Conservation (phyloP, 1,140 invertebrate species). For the Centruroides sculpturatus region DNA sequence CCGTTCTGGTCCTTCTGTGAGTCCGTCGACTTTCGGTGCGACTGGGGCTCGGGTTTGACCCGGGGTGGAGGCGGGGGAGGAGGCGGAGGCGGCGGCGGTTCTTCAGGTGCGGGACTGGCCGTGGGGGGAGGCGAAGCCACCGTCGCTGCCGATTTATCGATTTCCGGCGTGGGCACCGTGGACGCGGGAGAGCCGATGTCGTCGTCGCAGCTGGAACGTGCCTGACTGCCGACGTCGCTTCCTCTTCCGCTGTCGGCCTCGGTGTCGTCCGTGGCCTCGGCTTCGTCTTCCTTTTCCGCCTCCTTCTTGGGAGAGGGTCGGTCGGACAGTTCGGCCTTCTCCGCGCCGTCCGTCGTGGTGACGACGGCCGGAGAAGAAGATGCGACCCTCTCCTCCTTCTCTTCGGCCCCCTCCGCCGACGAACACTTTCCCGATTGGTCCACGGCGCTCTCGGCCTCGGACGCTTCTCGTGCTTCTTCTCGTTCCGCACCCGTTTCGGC, state of each 20-base stretch:
- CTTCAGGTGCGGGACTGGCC: not conserved
- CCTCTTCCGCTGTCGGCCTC: constrained; percentile 10
- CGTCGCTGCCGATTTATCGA: not conserved
- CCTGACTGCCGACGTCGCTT: constrained; percentile 10
- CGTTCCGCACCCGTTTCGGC: not conserved
- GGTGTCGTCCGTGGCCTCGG: constrained; percentile 2
- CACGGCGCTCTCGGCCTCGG: not conserved
- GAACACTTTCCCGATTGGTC: not conserved
- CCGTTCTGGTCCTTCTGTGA: constrained; percentile 7
- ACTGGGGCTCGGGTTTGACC: not conserved
- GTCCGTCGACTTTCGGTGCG: not conserved
- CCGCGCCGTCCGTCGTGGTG: not conserved
- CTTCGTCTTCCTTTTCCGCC: constrained; percentile 8
- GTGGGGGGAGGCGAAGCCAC: not conserved
- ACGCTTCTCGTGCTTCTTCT: not conserved
- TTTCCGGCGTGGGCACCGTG: not conserved
- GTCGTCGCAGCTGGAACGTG: constrained; percentile 10
- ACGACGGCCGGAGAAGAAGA: not conserved
- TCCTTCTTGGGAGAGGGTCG: no score
- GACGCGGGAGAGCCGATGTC: constrained; percentile 8
- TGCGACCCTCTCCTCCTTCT: no score
- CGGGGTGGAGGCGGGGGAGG: constrained; percentile 2
- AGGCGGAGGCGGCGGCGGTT: not conserved
- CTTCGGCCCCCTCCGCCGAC: not conserved
- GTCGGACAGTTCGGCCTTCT: no score